Conservation (phyloP, 2,113 vertebrate species). For the Pontoporia blainvillei region DNA sequence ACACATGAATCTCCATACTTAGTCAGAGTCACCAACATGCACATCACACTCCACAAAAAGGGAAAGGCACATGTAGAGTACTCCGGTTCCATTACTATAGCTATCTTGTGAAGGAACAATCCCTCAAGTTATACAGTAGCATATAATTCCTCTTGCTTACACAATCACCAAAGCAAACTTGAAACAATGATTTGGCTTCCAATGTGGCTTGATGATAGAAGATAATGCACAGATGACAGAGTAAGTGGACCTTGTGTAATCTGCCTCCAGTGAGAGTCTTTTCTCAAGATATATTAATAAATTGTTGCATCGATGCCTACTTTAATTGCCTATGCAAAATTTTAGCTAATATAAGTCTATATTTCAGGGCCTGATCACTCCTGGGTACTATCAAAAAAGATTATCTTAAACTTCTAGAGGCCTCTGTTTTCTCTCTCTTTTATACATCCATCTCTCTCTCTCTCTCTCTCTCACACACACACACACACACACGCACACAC, state of each 20-base stretch:
- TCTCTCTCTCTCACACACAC: neutral
- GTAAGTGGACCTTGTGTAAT: neutral
- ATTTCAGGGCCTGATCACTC: neutral
- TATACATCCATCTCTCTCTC: neutral
- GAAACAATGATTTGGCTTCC: neutral
- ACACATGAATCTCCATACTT: neutral
- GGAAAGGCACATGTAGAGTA: neutral
- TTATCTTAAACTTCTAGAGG: neutral
- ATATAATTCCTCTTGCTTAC: neutral
- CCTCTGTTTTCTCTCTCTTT: neutral
- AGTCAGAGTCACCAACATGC: neutral
- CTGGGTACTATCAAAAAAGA: neutral
- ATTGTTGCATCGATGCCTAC: neutral
- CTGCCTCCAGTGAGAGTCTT: neutral
- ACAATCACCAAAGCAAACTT: neutral
- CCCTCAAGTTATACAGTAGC: neutral
- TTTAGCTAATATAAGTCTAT: neutral
- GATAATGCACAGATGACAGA: neutral
- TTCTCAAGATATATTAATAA: constrained; percentile 14
- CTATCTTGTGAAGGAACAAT: neutral
- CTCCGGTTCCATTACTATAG: neutral
- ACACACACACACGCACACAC: neutral
- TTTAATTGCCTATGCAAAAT: neutral
- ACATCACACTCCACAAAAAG: neutral
- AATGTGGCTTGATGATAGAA: neutral